These are phyloP conservation scores for Drosophila triauraria DNA, from an alignment of 1,140 invertebrate genomes.

Conservation along the genomic window DNA sequence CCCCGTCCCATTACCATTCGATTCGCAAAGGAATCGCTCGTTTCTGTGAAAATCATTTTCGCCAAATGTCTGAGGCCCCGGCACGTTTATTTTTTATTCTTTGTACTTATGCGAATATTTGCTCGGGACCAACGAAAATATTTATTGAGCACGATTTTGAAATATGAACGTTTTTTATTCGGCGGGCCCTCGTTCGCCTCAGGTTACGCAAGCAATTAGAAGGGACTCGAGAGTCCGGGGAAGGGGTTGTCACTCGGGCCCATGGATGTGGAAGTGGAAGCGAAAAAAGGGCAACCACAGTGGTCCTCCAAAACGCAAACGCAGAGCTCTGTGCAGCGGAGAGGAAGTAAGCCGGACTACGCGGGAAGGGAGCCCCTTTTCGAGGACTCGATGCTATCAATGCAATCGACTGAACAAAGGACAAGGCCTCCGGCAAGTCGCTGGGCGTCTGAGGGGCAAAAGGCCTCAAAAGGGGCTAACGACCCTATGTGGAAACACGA, in stretches of 20 bases:
- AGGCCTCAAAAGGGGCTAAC: conserved; percentile 50
- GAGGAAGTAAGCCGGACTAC: conserved; percentile 77
- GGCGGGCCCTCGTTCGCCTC: conserved; percentile 49
- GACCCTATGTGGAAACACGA: conserved; percentile 36
- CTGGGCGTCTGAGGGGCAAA: conserved; percentile 17
- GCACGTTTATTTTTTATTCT: conserved; percentile 62
- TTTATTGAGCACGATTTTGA: conserved; percentile 82
- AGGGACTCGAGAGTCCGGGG: conserved; percentile 45
- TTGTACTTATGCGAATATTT: conserved; percentile 53
- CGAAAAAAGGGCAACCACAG: conserved; percentile 65
- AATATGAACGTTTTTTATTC: conserved; percentile 72
- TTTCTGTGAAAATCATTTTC: conserved; percentile 51
- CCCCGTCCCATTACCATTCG: conserved; percentile 24
- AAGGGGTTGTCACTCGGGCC: conserved; percentile 62
- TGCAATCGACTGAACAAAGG: conserved; percentile 66
- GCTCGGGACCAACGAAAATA: conserved; percentile 65
- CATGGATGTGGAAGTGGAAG: conserved; percentile 17
- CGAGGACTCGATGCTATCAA: conserved; percentile 46
- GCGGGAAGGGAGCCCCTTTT: conserved; percentile 22
- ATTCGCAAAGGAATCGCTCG: conserved; percentile 55
- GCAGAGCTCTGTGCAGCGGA: conserved; percentile 45
- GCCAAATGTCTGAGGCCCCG: conserved; percentile 61
- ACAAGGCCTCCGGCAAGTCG: conserved; percentile 41
- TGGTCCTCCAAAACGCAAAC: conserved; percentile 14
- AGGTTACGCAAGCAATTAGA: conserved; percentile 81